phyloP scores from a whole-genome alignment of 2,113 vertebrate genomes.

The Spea bombifrons region DNA sequence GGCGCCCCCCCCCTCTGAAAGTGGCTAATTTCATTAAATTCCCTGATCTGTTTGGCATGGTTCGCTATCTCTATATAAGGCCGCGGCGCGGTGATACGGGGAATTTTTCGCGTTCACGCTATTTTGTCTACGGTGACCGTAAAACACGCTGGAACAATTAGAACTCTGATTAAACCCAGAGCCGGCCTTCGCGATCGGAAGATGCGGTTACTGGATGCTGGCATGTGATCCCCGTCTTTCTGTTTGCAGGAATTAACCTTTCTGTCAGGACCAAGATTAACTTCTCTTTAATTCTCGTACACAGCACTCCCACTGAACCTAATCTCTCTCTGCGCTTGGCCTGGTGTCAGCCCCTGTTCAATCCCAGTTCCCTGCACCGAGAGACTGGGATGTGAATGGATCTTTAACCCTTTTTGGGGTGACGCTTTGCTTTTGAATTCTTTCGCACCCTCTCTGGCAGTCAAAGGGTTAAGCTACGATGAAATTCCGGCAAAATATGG shows the following conservation, averaged over 20 bases:
- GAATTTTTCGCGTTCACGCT: slow-evolving; percentile 8
- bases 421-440: no score
- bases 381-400: background rate
- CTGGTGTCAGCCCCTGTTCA: background rate
- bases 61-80: slow-evolving; percentile 21
- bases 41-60: background rate
- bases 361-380: background rate
- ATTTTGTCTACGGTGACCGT: slow-evolving; percentile 21
- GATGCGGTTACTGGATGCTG: background rate
- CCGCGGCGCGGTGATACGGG: background rate
- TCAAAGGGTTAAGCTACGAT: no score
- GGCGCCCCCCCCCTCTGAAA: background rate
- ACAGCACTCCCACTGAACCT: background rate
- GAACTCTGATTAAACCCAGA: background rate
- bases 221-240: background rate
- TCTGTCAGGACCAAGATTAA: background rate
- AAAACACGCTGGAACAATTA: slow-evolving; percentile 5
- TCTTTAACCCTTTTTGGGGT: background rate
- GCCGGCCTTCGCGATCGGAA: background rate
- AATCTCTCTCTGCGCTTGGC: background rate
- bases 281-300: background rate
- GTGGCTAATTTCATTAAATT: slow-evolving; percentile 14
- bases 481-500: no score
- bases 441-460: no score
- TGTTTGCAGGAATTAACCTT: background rate